Conservation (phyloP, 2,113 vertebrate genomes). For the Syrmaticus mikado region DNA sequence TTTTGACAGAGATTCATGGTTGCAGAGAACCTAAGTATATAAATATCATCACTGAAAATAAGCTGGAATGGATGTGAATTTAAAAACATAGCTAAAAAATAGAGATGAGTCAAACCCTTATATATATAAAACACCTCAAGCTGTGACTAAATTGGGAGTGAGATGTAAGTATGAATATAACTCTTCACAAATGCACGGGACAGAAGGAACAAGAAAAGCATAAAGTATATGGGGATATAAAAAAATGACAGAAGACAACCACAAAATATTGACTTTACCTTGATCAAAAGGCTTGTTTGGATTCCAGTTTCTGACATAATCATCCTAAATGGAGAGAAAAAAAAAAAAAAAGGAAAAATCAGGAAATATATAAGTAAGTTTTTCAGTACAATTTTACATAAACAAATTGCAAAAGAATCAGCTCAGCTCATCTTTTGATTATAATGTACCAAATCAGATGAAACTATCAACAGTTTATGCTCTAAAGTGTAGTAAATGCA, state of each 20-base stretch:
- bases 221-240: not conserved
- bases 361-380: slow-evolving; percentile 25
- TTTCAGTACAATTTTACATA: not conserved
- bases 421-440: not conserved
- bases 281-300: slow-evolving; percentile 86
- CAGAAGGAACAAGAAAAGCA: not conserved
- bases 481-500: not conserved
- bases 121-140: not conserved
- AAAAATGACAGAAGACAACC: not conserved
- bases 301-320: slow-evolving; percentile 89
- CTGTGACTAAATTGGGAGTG: slow-evolving; percentile 8
- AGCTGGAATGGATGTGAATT: not conserved
- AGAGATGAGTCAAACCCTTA: slow-evolving; percentile 4
- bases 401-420: not conserved
- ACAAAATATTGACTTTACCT: slow-evolving; percentile 73
- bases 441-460: not conserved
- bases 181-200: not conserved
- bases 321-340: slow-evolving; percentile 74
- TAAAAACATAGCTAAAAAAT: not conserved
- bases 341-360: not conserved
- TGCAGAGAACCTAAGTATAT: not conserved
- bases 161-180: not conserved
- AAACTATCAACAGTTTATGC: not conserved
- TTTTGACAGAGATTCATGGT: not conserved
- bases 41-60: not conserved